Percentiles rank a stretch among this genome's conserved stretches.
Evolutionary conservation across 2,113 vertebrate species (phyloP).

Genomic region (Petaurus breviceps): DNA sequence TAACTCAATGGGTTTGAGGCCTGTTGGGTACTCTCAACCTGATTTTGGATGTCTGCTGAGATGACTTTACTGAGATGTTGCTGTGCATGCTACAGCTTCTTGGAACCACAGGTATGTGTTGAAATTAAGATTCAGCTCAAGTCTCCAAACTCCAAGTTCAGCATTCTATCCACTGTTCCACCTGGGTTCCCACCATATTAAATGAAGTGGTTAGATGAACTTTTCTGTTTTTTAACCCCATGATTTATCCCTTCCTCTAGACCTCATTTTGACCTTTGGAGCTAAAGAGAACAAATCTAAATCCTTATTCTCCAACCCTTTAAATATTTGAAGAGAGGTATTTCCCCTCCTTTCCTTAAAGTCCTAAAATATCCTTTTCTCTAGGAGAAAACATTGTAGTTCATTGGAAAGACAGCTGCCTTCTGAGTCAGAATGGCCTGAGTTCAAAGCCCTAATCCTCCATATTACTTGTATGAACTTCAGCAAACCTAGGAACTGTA

Average conservation of each 20-base stretch:
- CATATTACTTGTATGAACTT: background rate
- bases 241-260: background rate
- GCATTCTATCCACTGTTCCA: background rate
- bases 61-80: too few relatives aligned
- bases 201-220: background rate
- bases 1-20: background rate
- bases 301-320: background rate
- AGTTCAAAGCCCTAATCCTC: background rate
- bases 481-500: background rate
- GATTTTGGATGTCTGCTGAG: too few relatives aligned
- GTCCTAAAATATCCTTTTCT: background rate
- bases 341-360: background rate
- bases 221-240: background rate
- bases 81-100: background rate
- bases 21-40: background rate
- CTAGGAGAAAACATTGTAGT: background rate
- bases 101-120: background rate
- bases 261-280: too few relatives aligned
- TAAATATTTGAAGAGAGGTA: background rate
- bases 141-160: background rate
- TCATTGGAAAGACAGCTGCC: background rate
- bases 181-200: background rate
- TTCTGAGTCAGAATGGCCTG: background rate
- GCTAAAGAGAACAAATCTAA: background rate
- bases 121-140: background rate